These are phyloP conservation scores for Pantala flavescens DNA, from an alignment of 1,140 invertebrate genomes.

Conservation along the genomic window DNA sequence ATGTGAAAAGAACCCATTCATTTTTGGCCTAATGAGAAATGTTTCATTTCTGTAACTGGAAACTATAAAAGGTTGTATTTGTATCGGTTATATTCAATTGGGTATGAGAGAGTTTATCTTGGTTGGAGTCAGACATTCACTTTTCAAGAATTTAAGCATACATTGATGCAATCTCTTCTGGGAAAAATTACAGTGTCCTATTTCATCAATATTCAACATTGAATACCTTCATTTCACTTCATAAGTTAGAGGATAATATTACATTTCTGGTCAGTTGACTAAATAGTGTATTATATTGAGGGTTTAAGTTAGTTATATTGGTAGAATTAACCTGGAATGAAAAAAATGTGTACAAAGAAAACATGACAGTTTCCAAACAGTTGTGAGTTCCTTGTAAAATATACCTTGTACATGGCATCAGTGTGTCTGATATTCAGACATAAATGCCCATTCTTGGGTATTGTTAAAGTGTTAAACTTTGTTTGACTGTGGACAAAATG, in stretches of 20 bases:
- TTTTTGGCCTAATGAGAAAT: too few relatives aligned
- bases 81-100: too few relatives aligned
- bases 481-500: conserved; percentile 8
- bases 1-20: too few relatives aligned
- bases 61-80: too few relatives aligned
- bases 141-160: too few relatives aligned
- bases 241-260: conserved; percentile 4
- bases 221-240: conserved; percentile 2
- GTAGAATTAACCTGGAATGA: not conserved
- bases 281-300: not conserved
- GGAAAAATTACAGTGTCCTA: not conserved
- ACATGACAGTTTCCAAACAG: not conserved
- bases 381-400: conserved; percentile 7
- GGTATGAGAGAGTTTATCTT: too few relatives aligned
- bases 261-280: not conserved
- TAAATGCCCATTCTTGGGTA: not conserved
- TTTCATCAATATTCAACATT: not conserved
- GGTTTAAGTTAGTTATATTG: conserved; percentile 7
- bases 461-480: conserved; percentile 8
- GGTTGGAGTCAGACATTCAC: too few relatives aligned
- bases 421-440: conserved; percentile 9
- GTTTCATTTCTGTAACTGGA: too few relatives aligned
- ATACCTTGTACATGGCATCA: not conserved
- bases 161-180: not conserved
- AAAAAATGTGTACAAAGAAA: conserved; percentile 7